A percentile compares a stretch with the other conserved stretches of the same genome.
These are phyloP conservation scores for Allophyes oxyacanthae DNA, from an alignment of 2,888 invertebrate species.

Conservation along the genomic window DNA sequence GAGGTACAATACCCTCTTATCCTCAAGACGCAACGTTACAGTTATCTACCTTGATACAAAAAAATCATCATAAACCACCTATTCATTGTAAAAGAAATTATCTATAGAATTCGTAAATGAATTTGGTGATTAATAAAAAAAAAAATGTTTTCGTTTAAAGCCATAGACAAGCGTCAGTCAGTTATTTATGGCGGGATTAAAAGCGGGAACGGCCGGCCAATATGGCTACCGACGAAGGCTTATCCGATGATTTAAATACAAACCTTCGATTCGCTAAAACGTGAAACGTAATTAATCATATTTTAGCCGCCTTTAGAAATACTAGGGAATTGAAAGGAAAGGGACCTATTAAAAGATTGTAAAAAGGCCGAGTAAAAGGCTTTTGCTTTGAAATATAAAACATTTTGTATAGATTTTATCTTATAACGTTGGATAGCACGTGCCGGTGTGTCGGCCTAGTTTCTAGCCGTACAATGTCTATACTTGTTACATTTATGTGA, in stretches of 20 bases:
- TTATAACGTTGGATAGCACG: constrained; percentile 20
- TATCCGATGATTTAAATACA: constrained; percentile 84
- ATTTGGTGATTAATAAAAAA: constrained; percentile 45
- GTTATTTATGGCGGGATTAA: constrained; percentile 83
- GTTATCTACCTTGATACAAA: neutral
- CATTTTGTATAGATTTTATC: constrained; percentile 46
- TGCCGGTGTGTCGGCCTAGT: constrained; percentile 41
- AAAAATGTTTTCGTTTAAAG: constrained; percentile 50
- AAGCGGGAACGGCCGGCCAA: constrained; percentile 72
- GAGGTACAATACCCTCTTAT: too few species aligned
- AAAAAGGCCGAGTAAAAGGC: constrained; percentile 36
- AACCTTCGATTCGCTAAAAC: constrained; percentile 77
- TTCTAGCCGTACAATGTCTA: constrained; percentile 25
- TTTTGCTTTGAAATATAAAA: constrained; percentile 34
- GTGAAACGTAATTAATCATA: constrained; percentile 78
- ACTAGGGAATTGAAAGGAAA: constrained; percentile 56
- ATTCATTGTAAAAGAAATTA: constrained; percentile 21
- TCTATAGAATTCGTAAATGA: constrained; percentile 33
- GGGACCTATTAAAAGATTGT: constrained; percentile 47
- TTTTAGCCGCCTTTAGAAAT: constrained; percentile 72
- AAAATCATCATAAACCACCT: constrained; percentile 3
- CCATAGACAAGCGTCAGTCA: constrained; percentile 76
- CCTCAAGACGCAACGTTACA: neutral
- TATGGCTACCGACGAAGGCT: constrained; percentile 73
- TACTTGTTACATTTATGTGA: constrained; percentile 19